Conservation (phyloP, 2,113 vertebrate genomes). For the Henicopernis longicauda region DNA sequence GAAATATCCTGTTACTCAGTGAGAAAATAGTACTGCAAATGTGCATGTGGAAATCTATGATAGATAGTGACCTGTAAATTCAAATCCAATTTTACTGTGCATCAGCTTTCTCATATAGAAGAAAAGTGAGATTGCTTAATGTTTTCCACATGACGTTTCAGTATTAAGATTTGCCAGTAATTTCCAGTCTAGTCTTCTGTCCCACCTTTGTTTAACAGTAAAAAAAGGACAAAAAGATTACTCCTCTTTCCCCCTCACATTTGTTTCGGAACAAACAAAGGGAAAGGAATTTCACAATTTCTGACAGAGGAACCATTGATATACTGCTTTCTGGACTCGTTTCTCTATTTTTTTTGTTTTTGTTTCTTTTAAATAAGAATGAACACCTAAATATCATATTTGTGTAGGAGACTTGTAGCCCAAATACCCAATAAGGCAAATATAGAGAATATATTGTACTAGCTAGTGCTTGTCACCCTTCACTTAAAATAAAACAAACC, state of each 20-base stretch:
- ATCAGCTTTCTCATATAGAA: neutral
- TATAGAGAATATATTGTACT: neutral
- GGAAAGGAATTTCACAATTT: neutral
- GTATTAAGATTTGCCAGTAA: neutral
- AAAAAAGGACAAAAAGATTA: neutral
- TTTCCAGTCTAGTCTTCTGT: neutral
- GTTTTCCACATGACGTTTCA: neutral
- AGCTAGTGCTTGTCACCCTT: neutral
- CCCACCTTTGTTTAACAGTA: neutral
- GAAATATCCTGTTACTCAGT: neutral
- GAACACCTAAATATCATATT: fast-evolving
- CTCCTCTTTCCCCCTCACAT: neutral
- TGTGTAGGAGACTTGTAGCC: neutral
- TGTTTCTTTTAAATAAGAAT: neutral
- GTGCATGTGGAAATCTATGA: neutral
- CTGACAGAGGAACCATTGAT: neutral
- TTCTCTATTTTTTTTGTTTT: neutral
- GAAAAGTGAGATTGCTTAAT: neutral
- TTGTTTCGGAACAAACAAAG: neutral
- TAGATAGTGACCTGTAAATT: neutral
- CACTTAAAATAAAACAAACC: neutral
- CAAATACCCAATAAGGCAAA: neutral
- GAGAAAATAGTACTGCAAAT: neutral
- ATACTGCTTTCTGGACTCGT: neutral
- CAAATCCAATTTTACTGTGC: neutral